These are phyloP conservation scores for Hexactinellida sp. DNA, from an alignment of 37 sponge, comb jelly and placozoan species.

Conservation along the genomic window DNA sequence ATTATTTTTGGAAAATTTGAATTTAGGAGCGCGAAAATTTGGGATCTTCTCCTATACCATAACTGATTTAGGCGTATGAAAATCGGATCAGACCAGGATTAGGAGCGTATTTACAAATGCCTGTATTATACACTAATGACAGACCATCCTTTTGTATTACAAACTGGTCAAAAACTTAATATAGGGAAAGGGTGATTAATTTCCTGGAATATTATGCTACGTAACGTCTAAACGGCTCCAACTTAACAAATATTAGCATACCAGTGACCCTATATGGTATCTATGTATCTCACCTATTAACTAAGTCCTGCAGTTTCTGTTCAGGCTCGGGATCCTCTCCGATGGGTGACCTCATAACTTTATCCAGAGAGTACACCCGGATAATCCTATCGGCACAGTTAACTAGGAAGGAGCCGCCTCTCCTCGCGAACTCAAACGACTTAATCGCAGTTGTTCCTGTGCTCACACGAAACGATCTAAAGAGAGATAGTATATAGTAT, in stretches of 20 bases:
- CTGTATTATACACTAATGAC: too few relatives aligned
- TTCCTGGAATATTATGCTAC: too few relatives aligned
- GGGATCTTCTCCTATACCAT: too few relatives aligned
- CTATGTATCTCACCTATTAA: constrained; percentile 44
- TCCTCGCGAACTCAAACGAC: constrained; percentile 76
- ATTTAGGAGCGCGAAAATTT: too few relatives aligned
- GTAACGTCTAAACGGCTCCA: too few relatives aligned
- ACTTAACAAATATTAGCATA: background rate
- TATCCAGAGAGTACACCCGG: constrained; percentile 74
- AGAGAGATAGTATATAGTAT: background rate
- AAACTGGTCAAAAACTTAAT: too few relatives aligned
- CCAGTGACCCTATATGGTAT: background rate
- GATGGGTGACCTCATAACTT: constrained; percentile 24
- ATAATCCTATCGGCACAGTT: constrained; percentile 86
- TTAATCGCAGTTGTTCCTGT: constrained; percentile 56
- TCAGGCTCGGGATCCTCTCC: constrained; percentile 50
- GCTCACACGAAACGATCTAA: constrained; percentile 27
- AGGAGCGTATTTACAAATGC: too few relatives aligned
- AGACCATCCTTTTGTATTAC: too few relatives aligned
- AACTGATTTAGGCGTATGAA: too few relatives aligned
- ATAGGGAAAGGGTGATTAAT: too few relatives aligned
- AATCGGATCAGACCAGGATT: too few relatives aligned
- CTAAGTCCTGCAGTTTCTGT: constrained; percentile 89
- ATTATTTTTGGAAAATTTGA: too few relatives aligned
- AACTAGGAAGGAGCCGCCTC: constrained; percentile 74